These are phyloP conservation scores for Torymus aiolomorphi DNA, from an alignment of 2,888 invertebrate species.

Conservation along the genomic window DNA sequence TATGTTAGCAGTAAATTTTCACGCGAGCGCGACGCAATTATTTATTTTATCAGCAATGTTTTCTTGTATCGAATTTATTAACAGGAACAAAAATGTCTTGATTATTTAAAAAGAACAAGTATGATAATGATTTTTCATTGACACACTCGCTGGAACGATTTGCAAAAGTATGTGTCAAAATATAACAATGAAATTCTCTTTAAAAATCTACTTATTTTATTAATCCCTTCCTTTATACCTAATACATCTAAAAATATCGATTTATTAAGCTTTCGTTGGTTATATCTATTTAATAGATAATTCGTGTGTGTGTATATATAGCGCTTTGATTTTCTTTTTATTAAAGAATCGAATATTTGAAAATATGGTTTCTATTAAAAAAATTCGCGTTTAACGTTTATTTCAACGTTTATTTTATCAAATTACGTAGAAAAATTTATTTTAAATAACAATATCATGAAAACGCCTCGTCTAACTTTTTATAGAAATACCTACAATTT, in stretches of 20 bases:
- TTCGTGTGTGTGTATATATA: no score
- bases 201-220: slow-evolving; percentile 23
- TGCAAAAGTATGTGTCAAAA: slow-evolving; percentile 47
- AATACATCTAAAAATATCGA: background rate
- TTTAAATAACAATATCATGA: no score
- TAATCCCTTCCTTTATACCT: background rate
- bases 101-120: slow-evolving; percentile 35
- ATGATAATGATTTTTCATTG: slow-evolving; percentile 43
- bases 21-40: slow-evolving; percentile 28
- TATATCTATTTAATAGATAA: no score
- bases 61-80: slow-evolving; percentile 18
- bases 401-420: no score
- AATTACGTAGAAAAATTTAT: no score
- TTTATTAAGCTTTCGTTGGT: background rate
- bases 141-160: slow-evolving; percentile 54
- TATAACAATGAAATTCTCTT: slow-evolving; percentile 47
- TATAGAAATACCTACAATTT: no score
- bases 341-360: no score
- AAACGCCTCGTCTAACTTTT: no score
- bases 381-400: no score
- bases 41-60: slow-evolving; percentile 35
- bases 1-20: slow-evolving; percentile 33
- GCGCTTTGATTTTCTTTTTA: no score
- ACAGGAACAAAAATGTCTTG: slow-evolving; percentile 5
- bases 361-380: no score